Conservation (phyloP, 2,113 vertebrate species). For the Buteo buteo region DNA sequence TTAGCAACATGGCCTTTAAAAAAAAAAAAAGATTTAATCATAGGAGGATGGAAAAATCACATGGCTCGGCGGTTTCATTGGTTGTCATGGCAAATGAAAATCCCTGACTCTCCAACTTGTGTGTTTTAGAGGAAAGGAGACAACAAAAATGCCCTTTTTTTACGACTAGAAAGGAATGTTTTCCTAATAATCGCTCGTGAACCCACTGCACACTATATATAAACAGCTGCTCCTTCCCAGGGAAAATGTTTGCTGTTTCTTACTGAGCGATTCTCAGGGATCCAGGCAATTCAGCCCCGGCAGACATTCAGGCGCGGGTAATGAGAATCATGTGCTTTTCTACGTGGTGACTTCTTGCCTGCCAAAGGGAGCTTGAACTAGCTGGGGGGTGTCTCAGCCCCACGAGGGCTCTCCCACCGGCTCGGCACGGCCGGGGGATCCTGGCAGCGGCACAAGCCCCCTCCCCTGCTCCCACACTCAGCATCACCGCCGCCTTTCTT, state of each 20-base stretch:
- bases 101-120: neutral
- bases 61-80: neutral
- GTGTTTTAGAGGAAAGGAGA: neutral
- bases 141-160: constrained; percentile 10
- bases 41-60: constrained; percentile 20
- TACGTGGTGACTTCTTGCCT: neutral
- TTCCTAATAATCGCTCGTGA: neutral
- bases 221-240: constrained; percentile 20
- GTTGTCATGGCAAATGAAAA: constrained; percentile 65
- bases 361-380: neutral
- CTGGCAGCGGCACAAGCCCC: neutral
- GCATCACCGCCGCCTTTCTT: neutral
- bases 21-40: neutral
- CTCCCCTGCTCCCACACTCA: neutral
- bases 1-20: neutral
- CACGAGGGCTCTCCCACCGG: neutral
- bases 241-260: neutral
- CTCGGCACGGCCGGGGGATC: neutral
- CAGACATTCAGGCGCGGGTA: neutral
- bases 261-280: neutral
- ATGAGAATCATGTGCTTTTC: constrained; percentile 15
- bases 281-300: neutral
- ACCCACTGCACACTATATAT: neutral
- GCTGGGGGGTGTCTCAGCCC: neutral
- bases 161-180: neutral